Evolutionary conservation across 2,888 invertebrate genomes (phyloP).

Genomic region (Aporophyla lueneburgensis): DNA sequence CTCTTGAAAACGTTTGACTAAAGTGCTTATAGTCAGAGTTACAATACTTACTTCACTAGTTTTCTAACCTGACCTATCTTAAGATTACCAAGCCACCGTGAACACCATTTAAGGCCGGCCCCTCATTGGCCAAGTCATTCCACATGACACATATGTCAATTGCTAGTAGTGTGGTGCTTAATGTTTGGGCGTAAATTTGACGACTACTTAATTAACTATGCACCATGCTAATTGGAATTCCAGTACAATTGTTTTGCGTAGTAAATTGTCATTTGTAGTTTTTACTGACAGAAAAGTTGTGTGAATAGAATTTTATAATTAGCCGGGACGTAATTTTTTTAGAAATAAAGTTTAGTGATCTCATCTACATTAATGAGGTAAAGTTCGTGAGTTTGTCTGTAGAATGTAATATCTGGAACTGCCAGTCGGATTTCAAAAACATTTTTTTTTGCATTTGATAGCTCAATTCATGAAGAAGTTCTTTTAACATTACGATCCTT

Average conservation of each 20-base stretch:
- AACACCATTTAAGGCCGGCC: conserved; percentile 16
- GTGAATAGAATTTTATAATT: not conserved
- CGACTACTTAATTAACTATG: conserved; percentile 41
- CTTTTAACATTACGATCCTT: too few relatives aligned
- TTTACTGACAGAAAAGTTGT: conserved; percentile 4
- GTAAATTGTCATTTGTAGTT: conserved; percentile 12
- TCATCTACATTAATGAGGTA: too few relatives aligned
- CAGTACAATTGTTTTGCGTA: conserved; percentile 17
- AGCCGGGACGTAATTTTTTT: not conserved
- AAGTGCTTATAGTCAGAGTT: not conserved
- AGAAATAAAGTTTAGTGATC: not conserved
- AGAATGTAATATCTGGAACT: too few relatives aligned
- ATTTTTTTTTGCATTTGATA: too few relatives aligned
- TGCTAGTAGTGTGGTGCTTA: conserved; percentile 2
- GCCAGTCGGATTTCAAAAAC: too few relatives aligned
- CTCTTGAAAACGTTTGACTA: not conserved
- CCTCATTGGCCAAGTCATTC: conserved; percentile 21
- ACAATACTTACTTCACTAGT: not conserved
- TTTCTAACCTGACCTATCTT: conserved; percentile 20
- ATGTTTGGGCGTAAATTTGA: conserved; percentile 24
- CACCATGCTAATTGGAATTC: conserved; percentile 39
- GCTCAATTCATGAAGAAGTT: too few relatives aligned
- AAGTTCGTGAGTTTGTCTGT: too few relatives aligned
- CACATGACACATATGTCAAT: conserved; percentile 31
- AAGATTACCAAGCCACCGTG: conserved; percentile 18